A percentile compares a stretch with the other conserved stretches of the same genome.
Conservation (phyloP, 2,113 vertebrate genomes). For the Gymnocephalus cernua region DNA sequence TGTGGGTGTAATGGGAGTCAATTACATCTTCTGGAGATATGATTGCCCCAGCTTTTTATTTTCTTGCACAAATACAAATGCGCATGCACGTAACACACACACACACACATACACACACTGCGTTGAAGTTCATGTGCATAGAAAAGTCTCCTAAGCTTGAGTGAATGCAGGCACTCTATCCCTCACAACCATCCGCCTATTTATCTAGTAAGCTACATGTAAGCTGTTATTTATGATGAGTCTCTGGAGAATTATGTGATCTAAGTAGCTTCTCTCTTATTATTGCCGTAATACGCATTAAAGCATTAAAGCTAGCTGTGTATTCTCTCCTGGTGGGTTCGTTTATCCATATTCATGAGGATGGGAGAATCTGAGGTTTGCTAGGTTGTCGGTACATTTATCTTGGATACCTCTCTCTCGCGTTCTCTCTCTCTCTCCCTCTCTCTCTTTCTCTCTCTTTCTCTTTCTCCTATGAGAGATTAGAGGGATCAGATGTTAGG, state of each 20-base stretch:
- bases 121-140: conserved; percentile 28
- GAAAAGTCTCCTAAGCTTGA: conserved; percentile 60
- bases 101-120: neutral
- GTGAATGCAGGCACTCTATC: conserved; percentile 59
- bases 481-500: conserved; percentile 63
- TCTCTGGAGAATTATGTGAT: conserved; percentile 77
- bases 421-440: conserved; percentile 2
- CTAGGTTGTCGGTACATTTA: conserved; percentile 74
- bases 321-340: conserved; percentile 69
- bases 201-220: conserved; percentile 82
- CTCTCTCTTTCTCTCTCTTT: conserved; percentile 17
- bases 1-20: conserved; percentile 75
- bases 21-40: conserved; percentile 70
- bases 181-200: conserved; percentile 62
- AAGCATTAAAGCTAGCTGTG: conserved; percentile 72
- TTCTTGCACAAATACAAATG: conserved; percentile 40
- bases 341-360: conserved; percentile 78
- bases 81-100: neutral
- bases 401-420: conserved; percentile 45
- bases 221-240: conserved; percentile 82
- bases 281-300: conserved; percentile 78
- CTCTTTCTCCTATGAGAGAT: conserved; percentile 58
- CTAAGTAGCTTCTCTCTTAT: conserved; percentile 78
- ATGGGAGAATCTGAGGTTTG: conserved; percentile 53
- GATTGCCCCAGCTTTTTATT: conserved; percentile 57